Evolutionary conservation across 2,888 invertebrate species (phyloP).

Genomic region (Bugulina stolonifera): DNA sequence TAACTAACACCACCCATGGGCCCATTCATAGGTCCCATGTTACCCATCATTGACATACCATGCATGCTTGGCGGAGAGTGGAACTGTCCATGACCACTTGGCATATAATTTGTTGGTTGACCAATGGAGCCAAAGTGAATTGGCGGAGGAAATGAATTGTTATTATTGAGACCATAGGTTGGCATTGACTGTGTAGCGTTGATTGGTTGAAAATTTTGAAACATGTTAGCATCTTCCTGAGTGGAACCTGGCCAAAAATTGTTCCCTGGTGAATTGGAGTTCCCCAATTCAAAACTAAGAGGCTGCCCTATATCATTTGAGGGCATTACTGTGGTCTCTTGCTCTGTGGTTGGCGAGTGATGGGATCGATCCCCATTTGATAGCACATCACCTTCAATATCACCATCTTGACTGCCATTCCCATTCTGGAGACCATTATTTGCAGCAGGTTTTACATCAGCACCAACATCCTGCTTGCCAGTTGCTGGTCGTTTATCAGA

Average conservation of each 20-base stretch:
- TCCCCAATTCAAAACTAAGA: neutral
- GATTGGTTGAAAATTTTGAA: conserved; percentile 17
- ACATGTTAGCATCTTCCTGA: conserved; percentile 14
- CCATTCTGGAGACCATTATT: neutral
- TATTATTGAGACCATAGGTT: conserved; percentile 6
- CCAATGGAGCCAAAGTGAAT: conserved; percentile 12
- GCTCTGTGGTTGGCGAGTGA: conserved; percentile 6
- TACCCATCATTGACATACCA: conserved; percentile 5
- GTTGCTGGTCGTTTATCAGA: neutral
- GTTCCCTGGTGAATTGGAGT: neutral
- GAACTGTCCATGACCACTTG: conserved; percentile 9
- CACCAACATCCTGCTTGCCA: neutral
- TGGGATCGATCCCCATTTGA: neutral
- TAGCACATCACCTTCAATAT: neutral
- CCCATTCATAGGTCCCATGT: neutral
- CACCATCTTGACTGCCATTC: neutral
- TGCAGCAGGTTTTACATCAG: neutral
- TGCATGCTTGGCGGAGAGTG: conserved; percentile 17
- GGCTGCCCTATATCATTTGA: neutral
- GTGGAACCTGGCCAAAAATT: neutral
- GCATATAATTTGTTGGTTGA: conserved; percentile 17
- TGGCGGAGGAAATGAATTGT: conserved; percentile 8
- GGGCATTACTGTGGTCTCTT: neutral
- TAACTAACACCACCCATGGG: neutral
- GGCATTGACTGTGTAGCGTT: neutral